A percentile compares a stretch with the other conserved stretches of the same genome.
phyloP scores from a whole-genome alignment of 2,113 vertebrate species.

The Sylvia atricapilla region DNA sequence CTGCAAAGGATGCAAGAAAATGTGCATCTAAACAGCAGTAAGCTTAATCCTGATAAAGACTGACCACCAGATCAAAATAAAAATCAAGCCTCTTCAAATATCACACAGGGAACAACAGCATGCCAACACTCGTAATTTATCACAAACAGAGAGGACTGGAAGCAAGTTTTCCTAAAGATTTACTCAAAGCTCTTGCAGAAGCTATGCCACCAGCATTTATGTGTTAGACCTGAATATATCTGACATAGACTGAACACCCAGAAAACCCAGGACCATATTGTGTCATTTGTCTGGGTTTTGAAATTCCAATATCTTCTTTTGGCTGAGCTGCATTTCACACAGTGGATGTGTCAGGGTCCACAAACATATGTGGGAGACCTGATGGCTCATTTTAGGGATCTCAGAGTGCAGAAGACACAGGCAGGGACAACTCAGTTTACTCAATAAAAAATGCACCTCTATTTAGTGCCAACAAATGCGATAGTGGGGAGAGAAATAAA shows the following conservation, averaged over 20 bases:
- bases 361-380: too few species aligned
- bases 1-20: not conserved
- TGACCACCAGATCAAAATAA: not conserved
- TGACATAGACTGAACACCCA: not conserved
- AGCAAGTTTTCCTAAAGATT: not conserved
- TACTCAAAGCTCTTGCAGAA: not conserved
- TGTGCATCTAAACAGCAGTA: not conserved
- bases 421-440: too few species aligned
- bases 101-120: not conserved
- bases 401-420: too few species aligned
- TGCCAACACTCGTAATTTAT: not conserved
- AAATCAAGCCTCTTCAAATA: not conserved
- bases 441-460: too few species aligned
- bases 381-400: too few species aligned
- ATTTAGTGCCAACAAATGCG: too few species aligned
- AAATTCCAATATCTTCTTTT: not conserved
- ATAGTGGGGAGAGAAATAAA: too few species aligned
- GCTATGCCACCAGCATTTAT: not conserved
- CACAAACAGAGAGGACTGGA: not conserved
- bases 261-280: not conserved
- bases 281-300: not conserved
- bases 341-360: not conserved
- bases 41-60: not conserved
- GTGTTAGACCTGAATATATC: not conserved
- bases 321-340: not conserved